phyloP scores from a whole-genome alignment of 2,888 invertebrate genomes.

The Malthinus seriepunctatus region DNA sequence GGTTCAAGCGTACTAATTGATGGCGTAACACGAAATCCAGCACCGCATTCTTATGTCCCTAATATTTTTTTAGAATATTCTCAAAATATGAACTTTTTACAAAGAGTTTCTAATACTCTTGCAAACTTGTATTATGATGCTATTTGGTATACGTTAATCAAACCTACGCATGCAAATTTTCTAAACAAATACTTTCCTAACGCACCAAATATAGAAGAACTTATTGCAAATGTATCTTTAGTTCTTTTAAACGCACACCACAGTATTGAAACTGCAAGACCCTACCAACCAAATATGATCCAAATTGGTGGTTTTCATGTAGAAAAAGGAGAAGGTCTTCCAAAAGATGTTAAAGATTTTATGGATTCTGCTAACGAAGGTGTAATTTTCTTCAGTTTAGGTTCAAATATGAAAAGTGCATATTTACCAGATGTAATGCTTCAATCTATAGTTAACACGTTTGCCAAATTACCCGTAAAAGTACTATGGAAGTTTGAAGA shows the following conservation, averaged over 20 bases:
- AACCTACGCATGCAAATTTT: neutral
- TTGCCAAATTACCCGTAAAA: constrained; percentile 63
- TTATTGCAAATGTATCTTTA: constrained; percentile 32
- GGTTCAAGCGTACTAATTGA: constrained; percentile 31
- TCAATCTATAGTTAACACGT: constrained; percentile 59
- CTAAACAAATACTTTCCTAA: constrained; percentile 34
- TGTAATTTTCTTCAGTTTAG: constrained; percentile 63
- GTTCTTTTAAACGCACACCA: constrained; percentile 52
- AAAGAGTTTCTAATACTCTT: constrained; percentile 41
- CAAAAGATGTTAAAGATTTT: constrained; percentile 56
- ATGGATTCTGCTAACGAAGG: constrained; percentile 60
- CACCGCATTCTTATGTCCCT: constrained; percentile 44
- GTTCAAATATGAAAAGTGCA: constrained; percentile 61
- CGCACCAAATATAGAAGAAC: constrained; percentile 29
- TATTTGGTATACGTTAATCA: neutral
- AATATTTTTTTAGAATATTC: constrained; percentile 29
- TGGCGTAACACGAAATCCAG: constrained; percentile 35
- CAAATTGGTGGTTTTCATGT: constrained; percentile 63
- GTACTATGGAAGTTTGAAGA: constrained; percentile 74
- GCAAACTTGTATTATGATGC: neutral
- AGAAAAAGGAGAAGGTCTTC: constrained; percentile 38
- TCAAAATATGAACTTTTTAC: constrained; percentile 43
- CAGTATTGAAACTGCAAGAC: constrained; percentile 56
- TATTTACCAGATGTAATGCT: constrained; percentile 59
- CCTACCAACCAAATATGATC: constrained; percentile 60